Conservation (phyloP, 2,113 vertebrate species). For the Pica pica region DNA sequence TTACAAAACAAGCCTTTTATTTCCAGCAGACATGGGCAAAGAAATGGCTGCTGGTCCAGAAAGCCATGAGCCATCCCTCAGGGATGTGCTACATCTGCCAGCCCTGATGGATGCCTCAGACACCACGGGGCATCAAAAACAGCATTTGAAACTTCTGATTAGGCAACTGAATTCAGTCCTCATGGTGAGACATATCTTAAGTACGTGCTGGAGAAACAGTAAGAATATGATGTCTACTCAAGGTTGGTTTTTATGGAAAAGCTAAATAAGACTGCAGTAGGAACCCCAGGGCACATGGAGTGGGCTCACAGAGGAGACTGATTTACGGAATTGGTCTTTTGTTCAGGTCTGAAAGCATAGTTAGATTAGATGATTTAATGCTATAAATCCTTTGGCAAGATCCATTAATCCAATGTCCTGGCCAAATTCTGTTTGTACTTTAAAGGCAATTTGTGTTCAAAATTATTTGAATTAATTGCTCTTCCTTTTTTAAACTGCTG, state of each 20-base stretch:
- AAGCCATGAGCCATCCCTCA: not conserved
- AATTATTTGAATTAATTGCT: slow-evolving; percentile 38
- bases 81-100: not conserved
- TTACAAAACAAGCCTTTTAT: not conserved
- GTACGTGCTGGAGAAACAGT: not conserved
- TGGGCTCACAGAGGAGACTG: not conserved
- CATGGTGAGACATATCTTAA: not conserved
- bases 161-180: not conserved
- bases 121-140: not conserved
- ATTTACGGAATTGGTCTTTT: not conserved
- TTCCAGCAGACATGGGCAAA: not conserved
- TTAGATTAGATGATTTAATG: slow-evolving; percentile 31
- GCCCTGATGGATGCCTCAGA: not conserved
- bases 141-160: not conserved
- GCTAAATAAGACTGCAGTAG: not conserved
- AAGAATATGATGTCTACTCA: not conserved
- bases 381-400: slow-evolving; percentile 35
- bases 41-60: not conserved
- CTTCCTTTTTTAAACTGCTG: not conserved
- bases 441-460: slow-evolving; percentile 25
- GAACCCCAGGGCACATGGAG: not conserved
- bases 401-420: not conserved
- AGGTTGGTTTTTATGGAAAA: not conserved
- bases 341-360: not conserved
- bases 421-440: not conserved